Percentiles rank a stretch among this genome's conserved stretches.
Conservation (phyloP, 2,888 invertebrate species). For the Petrophora chlorosata region DNA sequence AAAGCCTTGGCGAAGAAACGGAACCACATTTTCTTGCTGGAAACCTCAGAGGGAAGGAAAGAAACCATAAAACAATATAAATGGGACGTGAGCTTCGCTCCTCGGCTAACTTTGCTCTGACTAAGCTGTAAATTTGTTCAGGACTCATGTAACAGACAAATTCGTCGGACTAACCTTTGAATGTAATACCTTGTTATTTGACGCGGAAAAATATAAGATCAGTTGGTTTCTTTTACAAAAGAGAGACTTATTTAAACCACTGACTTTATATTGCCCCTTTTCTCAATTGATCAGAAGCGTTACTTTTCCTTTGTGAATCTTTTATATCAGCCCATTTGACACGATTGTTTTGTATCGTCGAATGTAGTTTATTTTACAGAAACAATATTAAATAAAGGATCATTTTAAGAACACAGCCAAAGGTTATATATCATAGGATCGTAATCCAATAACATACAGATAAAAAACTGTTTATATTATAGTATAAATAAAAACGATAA, state of each 20-base stretch:
- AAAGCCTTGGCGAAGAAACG: conserved; percentile 57
- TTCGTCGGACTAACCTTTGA: conserved; percentile 23
- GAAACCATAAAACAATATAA: conserved; percentile 78
- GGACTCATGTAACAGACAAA: conserved; percentile 43
- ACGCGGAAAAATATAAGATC: conserved; percentile 1
- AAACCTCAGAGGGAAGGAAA: conserved; percentile 62
- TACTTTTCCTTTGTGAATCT: too few species aligned
- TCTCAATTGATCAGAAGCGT: too few species aligned
- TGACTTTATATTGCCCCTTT: too few species aligned
- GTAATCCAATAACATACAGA: too few species aligned
- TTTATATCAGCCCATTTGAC: too few species aligned
- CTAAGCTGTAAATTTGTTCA: conserved; percentile 53
- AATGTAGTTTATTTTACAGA: too few species aligned
- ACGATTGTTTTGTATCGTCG: too few species aligned
- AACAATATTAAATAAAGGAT: too few species aligned
- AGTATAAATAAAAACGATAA: too few species aligned
- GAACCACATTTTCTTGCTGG: conserved; percentile 61
- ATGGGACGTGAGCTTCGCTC: conserved; percentile 67
- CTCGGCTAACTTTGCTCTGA: conserved; percentile 54
- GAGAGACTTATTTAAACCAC: background rate
- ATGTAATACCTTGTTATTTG: conserved; percentile 17
- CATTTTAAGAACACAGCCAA: too few species aligned
- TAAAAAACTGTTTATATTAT: too few species aligned
- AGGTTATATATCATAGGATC: too few species aligned
- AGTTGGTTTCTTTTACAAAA: background rate